Base-by-base conservation (phyloP, 2,888 invertebrate genomes). In the Caradrina clavipalpis region DNA sequence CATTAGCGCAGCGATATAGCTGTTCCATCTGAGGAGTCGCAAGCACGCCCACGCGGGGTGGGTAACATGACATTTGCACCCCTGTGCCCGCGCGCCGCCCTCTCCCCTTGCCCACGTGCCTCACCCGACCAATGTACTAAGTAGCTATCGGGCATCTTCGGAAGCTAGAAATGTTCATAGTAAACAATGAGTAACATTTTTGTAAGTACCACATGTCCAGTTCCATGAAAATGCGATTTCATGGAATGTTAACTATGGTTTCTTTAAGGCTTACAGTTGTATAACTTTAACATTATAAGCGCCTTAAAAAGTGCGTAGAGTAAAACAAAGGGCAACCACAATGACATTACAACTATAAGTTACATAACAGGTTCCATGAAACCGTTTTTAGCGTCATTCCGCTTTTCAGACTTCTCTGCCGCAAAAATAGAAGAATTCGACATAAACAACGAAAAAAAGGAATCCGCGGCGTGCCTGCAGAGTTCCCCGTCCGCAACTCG, bases 31-130 rank as follows among this genome's bases (percentile, higher is more conserved):
- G 82, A 85, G 80, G 82, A 85, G 80, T 76, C 75, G 76, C 81
- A 70, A 81, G 81, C 73, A 83, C 89, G 88, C 88, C 88, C 85
- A 86, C 87, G 73, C 79, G 80, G 90, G 89, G 89, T 83, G 87
- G 88, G 83, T 83, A 89, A 85, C 86, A 87, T 91, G 92, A 92
- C 92, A 91, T 92, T 91, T 91, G 84, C 86, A 86, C 83, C 85
- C 83, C 83, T 66, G 51, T 63, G 56, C 75, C 78, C 72, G 71
- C 78, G 76, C 77, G 73, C 76, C 67, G 21, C 73, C 62, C 62
- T 47, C 13, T 60, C 76, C 80, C 78, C 72, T 47, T 58, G 67
- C 85, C 89, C 87, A 87, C 88, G 88, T 88, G 88, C 87, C 88
- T 78, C 79, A 68, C 84, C 84, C 84, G 69, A 83, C 79, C 86